phyloP scores from a whole-genome alignment of 1,140 invertebrate species.

The Asbolus verrucosus region DNA sequence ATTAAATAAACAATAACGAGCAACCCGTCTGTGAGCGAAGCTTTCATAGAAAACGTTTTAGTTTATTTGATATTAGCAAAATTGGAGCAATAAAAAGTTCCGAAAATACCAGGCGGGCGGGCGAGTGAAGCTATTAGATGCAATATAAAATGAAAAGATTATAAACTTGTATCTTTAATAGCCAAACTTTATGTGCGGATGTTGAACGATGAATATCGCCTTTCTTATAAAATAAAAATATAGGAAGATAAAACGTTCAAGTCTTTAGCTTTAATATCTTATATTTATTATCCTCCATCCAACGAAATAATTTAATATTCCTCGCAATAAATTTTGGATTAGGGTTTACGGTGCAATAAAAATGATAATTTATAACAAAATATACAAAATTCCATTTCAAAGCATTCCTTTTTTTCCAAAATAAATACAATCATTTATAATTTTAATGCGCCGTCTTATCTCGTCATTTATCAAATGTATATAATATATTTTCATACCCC shows the following conservation, averaged over 20 bases:
- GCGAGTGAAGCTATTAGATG: conserved; percentile 56
- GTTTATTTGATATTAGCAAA: conserved; percentile 56
- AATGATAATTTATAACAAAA: conserved; percentile 65
- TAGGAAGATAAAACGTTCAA: conserved; percentile 56
- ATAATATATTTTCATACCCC: conserved; percentile 45
- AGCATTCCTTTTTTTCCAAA: conserved; percentile 48
- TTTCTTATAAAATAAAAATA: conserved; percentile 58
- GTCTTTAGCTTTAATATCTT: conserved; percentile 62
- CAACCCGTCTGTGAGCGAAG: conserved; percentile 16
- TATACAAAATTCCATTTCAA: conserved; percentile 61
- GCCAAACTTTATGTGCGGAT: conserved; percentile 61
- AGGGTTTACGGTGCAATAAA: conserved; percentile 64
- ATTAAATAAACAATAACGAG: conserved; percentile 32
- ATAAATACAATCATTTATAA: conserved; percentile 44
- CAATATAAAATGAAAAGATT: conserved; percentile 61
- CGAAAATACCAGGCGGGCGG: conserved; percentile 50
- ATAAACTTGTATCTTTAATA: conserved; percentile 64
- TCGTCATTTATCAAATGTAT: conserved; percentile 51
- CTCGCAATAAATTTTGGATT: conserved; percentile 64
- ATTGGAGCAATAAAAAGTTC: conserved; percentile 59
- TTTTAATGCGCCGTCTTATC: conserved; percentile 49
- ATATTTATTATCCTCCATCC: conserved; percentile 62
- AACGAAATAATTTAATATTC: conserved; percentile 65
- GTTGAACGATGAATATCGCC: conserved; percentile 61
- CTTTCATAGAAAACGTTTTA: conserved; percentile 35